Conservation (phyloP, 2,113 vertebrate species). For the Chaetodon trifascialis region DNA sequence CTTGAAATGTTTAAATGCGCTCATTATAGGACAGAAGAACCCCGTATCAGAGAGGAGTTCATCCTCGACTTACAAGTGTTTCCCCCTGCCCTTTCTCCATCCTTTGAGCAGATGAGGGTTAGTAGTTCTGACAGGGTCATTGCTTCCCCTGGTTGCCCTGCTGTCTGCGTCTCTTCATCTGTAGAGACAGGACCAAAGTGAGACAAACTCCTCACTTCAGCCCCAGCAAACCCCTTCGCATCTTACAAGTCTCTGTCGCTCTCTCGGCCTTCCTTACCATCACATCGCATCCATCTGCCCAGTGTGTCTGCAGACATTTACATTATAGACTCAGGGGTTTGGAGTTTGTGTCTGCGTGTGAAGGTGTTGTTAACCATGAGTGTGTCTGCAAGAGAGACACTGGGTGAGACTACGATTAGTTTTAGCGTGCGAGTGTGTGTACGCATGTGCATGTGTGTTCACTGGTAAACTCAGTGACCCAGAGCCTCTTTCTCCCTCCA, state of each 20-base stretch:
- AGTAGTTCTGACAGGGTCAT: slow-evolving; percentile 68
- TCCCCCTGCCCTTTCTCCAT: background rate
- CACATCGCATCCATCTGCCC: slow-evolving; percentile 20
- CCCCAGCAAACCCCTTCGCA: background rate
- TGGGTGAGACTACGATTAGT: background rate
- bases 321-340: background rate
- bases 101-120: slow-evolving; percentile 27
- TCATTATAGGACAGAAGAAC: background rate
- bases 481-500: background rate
- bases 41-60: slow-evolving; percentile 20
- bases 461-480: background rate
- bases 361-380: background rate
- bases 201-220: slow-evolving; percentile 39
- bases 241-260: background rate
- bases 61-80: background rate
- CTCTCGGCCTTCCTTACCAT: background rate
- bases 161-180: slow-evolving; percentile 45
- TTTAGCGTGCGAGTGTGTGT: background rate
- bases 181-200: slow-evolving; percentile 59
- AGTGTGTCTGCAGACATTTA: background rate
- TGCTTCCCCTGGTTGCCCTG: slow-evolving; percentile 37
- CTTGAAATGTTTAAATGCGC: background rate
- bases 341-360: background rate
- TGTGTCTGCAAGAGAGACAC: background rate
- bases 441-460: background rate